Evolutionary conservation across 23 tunicate species (phyloP).

Genomic region (Styela plicata): DNA sequence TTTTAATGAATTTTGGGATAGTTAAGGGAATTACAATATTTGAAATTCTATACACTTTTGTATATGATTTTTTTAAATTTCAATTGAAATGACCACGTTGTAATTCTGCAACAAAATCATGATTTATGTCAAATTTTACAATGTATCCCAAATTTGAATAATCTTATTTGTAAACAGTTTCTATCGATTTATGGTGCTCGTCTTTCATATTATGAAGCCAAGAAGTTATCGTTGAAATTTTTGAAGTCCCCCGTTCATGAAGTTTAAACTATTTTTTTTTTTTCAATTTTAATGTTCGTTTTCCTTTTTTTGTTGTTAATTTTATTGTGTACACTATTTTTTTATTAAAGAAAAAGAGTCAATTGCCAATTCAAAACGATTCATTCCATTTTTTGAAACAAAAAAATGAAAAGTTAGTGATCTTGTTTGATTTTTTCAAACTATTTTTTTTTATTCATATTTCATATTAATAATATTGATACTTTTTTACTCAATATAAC

Average conservation of each 20-base stretch:
- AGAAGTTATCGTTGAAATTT: neutral
- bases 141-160: too few species aligned
- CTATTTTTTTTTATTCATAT: neutral
- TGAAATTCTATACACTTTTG: too few species aligned
- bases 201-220: neutral
- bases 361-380: neutral
- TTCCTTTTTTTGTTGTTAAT: too few species aligned
- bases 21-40: too few species aligned
- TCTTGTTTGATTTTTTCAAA: neutral
- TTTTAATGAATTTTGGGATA: too few species aligned
- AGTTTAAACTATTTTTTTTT: neutral
- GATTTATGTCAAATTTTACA: too few species aligned
- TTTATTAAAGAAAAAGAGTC: neutral
- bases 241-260: neutral
- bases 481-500: neutral
- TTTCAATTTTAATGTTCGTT: too few species aligned
- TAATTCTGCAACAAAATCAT: too few species aligned
- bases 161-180: too few species aligned
- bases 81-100: too few species aligned
- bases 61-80: too few species aligned
- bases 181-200: neutral
- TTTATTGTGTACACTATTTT: neutral
- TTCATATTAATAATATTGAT: neutral
- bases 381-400: neutral
- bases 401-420: neutral